A percentile compares a stretch with the other conserved stretches of the same genome.
Conservation (phyloP, 2,888 invertebrate genomes). For the Venusia cambrica region DNA sequence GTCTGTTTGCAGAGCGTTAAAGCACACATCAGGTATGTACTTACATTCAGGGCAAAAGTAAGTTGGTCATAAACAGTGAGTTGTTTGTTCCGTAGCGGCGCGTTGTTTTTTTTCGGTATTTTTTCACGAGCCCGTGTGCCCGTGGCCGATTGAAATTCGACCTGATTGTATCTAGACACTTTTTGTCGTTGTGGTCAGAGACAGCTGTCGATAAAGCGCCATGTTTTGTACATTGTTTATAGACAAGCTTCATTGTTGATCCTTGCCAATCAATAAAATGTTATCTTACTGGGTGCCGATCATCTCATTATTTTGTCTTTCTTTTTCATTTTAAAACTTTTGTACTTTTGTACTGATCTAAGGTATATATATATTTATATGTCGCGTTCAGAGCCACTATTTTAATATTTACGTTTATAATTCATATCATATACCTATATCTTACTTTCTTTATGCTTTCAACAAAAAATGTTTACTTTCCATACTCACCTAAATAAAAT, state of each 20-base stretch:
- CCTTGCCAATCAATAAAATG: slow-evolving; percentile 22
- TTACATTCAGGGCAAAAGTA: slow-evolving; percentile 44
- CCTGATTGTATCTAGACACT: slow-evolving; percentile 74
- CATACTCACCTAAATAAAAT: no score
- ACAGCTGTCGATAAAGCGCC: slow-evolving; percentile 69
- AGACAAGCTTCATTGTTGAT: slow-evolving; percentile 42
- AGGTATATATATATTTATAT: no score
- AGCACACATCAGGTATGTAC: slow-evolving; percentile 43
- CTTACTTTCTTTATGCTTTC: no score
- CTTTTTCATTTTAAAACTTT: slow-evolving; percentile 2
- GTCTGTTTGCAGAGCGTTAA: slow-evolving; percentile 45
- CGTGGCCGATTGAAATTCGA: slow-evolving; percentile 74
- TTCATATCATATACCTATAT: no score
- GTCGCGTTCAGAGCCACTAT: no score
- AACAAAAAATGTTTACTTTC: no score
- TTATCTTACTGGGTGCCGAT: slow-evolving; percentile 17
- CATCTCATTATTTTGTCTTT: slow-evolving; percentile 1
- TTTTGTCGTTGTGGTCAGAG: slow-evolving; percentile 75
- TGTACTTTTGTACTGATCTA: no score
- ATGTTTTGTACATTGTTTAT: slow-evolving; percentile 64
- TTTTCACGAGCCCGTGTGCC: slow-evolving; percentile 56
- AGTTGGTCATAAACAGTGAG: slow-evolving; percentile 58
- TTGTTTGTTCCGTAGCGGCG: slow-evolving; percentile 62
- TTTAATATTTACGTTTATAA: no score
- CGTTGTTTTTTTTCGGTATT: slow-evolving; percentile 49